phyloP scores from a whole-genome alignment of 2,888 invertebrate genomes.

The Pilophorus perplexus region DNA sequence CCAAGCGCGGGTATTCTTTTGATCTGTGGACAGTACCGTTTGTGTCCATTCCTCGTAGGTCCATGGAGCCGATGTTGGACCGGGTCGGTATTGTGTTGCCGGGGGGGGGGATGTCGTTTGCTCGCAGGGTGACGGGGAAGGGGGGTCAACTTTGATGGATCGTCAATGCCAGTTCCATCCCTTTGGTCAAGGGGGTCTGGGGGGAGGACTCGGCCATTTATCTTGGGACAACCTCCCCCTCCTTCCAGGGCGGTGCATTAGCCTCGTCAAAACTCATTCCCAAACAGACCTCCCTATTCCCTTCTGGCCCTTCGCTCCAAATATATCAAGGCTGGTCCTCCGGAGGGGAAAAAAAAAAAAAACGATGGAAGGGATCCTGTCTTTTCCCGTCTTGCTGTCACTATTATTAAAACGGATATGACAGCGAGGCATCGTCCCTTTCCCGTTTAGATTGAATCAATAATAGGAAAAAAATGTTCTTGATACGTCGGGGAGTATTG shows the following conservation, averaged over 20 bases:
- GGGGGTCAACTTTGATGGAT: slow-evolving; percentile 39
- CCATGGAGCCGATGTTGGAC: no score
- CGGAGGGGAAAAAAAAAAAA: slow-evolving; percentile 4
- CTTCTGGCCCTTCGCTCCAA: not conserved
- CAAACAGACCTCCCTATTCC: slow-evolving; percentile 2
- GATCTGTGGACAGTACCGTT: no score
- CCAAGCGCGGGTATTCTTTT: no score
- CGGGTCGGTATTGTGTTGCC: no score
- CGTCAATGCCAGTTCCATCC: slow-evolving; percentile 34
- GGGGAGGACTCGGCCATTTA: slow-evolving; percentile 23
- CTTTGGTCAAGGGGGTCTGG: not conserved
- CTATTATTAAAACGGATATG: slow-evolving; percentile 17
- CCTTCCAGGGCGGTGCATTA: slow-evolving; percentile 18
- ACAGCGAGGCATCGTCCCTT: not conserved
- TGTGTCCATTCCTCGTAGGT: no score
- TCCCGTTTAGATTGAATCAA: not conserved
- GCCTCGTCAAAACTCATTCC: slow-evolving; percentile 39
- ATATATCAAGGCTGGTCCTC: not conserved
- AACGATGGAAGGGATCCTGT: not conserved
- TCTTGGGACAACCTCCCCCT: slow-evolving; percentile 7
- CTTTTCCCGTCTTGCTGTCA: not conserved
- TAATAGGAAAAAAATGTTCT: no score
- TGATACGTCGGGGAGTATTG: no score
- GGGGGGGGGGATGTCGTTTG: no score
- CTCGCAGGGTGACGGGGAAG: not conserved